Conservation (phyloP, 2,113 vertebrate species). For the Accipiter virgatus region DNA sequence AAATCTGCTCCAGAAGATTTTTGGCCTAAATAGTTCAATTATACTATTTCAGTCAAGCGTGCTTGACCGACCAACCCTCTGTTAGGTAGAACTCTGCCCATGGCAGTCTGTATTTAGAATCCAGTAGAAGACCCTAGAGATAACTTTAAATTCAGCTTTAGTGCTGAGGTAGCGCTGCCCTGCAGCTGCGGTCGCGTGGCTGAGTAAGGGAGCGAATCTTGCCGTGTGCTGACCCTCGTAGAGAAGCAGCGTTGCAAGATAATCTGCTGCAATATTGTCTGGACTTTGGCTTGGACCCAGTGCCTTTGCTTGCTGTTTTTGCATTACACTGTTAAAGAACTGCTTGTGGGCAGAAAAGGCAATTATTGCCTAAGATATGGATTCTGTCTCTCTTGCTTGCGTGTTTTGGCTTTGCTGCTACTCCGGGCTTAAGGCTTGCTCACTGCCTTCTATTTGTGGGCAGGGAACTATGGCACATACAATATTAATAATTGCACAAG, state of each 20-base stretch:
- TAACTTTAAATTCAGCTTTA: neutral
- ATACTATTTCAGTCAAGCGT: neutral
- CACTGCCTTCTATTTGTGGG: neutral
- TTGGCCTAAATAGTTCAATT: neutral
- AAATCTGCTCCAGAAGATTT: neutral
- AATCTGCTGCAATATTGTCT: neutral
- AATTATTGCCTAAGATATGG: neutral
- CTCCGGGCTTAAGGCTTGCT: neutral
- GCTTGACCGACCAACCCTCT: neutral
- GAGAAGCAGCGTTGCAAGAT: neutral
- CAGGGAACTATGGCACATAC: neutral
- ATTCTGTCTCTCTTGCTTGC: neutral
- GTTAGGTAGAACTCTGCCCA: neutral
- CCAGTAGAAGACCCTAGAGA: neutral
- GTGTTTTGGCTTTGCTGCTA: neutral
- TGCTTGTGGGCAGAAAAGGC: neutral
- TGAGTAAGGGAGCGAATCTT: neutral
- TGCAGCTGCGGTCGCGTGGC: rapidly evolving
- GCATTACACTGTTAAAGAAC: neutral
- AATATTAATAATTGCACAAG: neutral
- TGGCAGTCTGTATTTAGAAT: neutral
- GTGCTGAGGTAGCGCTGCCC: neutral
- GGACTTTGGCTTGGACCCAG: conserved; percentile 15
- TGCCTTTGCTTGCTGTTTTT: neutral
- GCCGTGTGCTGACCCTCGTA: rapidly evolving